Evolutionary conservation across 2,113 vertebrate genomes (phyloP), one percentile per base, ranked within the genome.

Genomic region (Trichomycterus rosablanca): DNA sequence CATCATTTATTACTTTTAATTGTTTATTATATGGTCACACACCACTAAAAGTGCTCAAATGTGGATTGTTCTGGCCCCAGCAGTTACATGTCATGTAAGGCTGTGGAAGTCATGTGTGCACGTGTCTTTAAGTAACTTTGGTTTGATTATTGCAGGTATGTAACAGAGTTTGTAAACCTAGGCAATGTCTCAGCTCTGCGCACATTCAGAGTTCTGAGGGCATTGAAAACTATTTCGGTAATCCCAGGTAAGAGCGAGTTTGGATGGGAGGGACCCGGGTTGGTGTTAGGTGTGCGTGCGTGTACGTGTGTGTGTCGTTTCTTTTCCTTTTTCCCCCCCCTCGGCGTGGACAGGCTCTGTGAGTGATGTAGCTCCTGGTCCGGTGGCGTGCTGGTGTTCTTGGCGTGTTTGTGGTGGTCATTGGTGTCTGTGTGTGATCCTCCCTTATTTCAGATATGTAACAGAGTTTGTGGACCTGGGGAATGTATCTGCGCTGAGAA

Each of bases 121-220:
- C 59, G 57, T 68, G 54, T 67, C 54, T 72, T 32, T 67, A 57
- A 89, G 88, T 93, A 93, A 94, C 91, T 97, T 89, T 97, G 93
- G 89, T 98, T 93, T 98, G 90, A 95, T 92, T 88, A 59, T 90
- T 93, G 88, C 91, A 93, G 91, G 91, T 92, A 92, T 93, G 88
- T 92, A 91, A 93, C 91, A 92, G 91, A 93, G 87, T 93, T 92
- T 92, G 90, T 92, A 91, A 92, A 92, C 90, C 90, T 92, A 92
- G 91, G 90, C 91, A 93, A 91, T 93, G 88, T 93, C 89, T 93
- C 90, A 92, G 91, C 91, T 91, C 89, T 93, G 0, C 91, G 90
- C 4, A 92, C 90, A 83, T 92, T 93, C 90, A 93, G 91, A 5
- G 91, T 93, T 1, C 2, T 93, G 91, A 92, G 90, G 89, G 91